Percentiles rank a stretch among this genome's conserved stretches.
These are phyloP conservation scores for Cephus sareptanus DNA, from an alignment of 2,888 invertebrate genomes.

Conservation along the genomic window DNA sequence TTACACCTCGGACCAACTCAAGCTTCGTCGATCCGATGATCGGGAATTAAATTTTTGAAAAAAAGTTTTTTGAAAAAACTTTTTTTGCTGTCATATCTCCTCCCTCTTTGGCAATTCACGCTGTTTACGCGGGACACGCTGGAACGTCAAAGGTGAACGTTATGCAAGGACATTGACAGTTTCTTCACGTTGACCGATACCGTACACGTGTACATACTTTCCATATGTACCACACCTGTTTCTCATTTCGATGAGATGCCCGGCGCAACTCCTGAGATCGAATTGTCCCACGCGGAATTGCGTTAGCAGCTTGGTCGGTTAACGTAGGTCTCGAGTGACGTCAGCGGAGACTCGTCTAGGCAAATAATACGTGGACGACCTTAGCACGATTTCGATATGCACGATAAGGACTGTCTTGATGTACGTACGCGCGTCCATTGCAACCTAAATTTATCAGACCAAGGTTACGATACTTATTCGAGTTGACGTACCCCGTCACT, in stretches of 20 bases:
- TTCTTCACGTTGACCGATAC: not conserved
- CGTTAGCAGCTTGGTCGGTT: not conserved
- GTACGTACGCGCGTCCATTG: not conserved
- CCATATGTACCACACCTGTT: not conserved
- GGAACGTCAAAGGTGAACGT: not conserved
- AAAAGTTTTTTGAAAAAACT: too few species aligned
- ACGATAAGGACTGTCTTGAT: not conserved
- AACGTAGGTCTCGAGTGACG: not conserved
- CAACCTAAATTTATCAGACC: not conserved
- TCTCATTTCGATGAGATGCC: not conserved
- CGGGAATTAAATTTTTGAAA: too few species aligned
- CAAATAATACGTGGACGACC: not conserved
- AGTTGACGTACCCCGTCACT: not conserved
- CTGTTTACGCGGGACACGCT: not conserved
- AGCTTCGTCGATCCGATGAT: too few species aligned
- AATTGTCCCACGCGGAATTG: not conserved
- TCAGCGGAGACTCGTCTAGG: not conserved
- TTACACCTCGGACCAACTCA: too few species aligned
- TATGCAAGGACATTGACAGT: not conserved
- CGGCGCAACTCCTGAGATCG: not conserved
- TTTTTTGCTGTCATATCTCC: not conserved
- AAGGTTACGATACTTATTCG: not conserved
- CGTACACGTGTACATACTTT: not conserved
- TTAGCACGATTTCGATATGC: not conserved
- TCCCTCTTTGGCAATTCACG: not conserved